Conservation (phyloP, 2,888 invertebrate genomes). For the Brassicogethes aeneus region DNA sequence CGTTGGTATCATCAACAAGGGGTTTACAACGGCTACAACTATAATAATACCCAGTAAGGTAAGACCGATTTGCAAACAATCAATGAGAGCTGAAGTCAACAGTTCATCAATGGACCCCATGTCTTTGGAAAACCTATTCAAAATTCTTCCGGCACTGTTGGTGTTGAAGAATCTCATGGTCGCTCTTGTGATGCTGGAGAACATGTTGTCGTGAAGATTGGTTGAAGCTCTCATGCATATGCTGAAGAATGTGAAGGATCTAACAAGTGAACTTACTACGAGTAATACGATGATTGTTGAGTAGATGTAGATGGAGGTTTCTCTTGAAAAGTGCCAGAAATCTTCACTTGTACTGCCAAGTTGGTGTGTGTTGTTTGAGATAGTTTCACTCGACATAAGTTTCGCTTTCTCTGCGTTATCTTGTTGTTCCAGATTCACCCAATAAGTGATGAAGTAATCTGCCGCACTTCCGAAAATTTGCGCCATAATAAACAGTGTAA, state of each 20-base stretch:
- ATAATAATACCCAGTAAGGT: constrained; percentile 61
- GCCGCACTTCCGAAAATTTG: constrained; percentile 70
- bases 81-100: constrained; percentile 43
- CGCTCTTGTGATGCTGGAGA: constrained; percentile 47
- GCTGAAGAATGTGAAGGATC: constrained; percentile 46
- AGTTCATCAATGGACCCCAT: constrained; percentile 51
- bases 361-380: no score
- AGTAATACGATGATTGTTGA: constrained; percentile 39
- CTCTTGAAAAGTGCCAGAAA: constrained; percentile 34
- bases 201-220: constrained; percentile 46
- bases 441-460: constrained; percentile 75
- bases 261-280: constrained; percentile 38
- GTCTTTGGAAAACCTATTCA: constrained; percentile 65
- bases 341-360: constrained; percentile 7
- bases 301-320: constrained; percentile 35
- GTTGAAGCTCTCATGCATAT: constrained; percentile 47
- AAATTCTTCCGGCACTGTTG: constrained; percentile 52
- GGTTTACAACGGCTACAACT: constrained; percentile 63
- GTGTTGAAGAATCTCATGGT: constrained; percentile 61
- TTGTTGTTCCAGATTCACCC: constrained; percentile 43
- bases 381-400: no score
- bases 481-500: constrained; percentile 55
- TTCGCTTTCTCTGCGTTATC: constrained; percentile 11
- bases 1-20: constrained; percentile 59
- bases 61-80: constrained; percentile 48